Conservation (phyloP, 2,113 vertebrate species). For the Salminus brasiliensis region DNA sequence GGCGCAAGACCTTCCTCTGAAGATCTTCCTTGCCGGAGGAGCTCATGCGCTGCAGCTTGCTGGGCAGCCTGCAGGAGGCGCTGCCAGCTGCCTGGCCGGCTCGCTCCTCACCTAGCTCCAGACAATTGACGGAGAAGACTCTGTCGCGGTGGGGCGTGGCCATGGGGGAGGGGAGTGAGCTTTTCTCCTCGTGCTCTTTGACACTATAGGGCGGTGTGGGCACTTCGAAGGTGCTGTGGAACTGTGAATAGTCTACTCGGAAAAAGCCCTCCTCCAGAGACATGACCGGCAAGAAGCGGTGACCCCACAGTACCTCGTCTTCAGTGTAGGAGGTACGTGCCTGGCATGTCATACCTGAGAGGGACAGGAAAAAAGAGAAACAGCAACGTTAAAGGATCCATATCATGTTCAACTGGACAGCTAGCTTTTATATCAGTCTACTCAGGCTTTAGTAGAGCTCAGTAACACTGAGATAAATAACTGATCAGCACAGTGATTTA, state of each 20-base stretch:
- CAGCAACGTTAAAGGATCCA: not conserved
- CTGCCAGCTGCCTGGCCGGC: constrained; percentile 59
- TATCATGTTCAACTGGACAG: not conserved
- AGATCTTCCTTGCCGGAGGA: constrained; percentile 78
- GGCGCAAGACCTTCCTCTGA: constrained; percentile 76
- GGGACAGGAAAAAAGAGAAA: constrained; percentile 29
- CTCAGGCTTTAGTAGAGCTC: too few relatives aligned
- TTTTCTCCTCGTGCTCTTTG: constrained; percentile 85
- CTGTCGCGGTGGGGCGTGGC: constrained; percentile 75
- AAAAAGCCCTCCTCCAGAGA: constrained; percentile 90
- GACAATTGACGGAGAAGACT: constrained; percentile 78
- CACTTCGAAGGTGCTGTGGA: constrained; percentile 87
- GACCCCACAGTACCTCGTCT: constrained; percentile 90
- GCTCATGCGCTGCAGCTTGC: constrained; percentile 84
- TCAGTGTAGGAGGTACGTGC: constrained; percentile 89
- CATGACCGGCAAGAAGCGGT: constrained; percentile 89
- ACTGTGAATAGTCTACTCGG: constrained; percentile 89
- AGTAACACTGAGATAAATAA: too few relatives aligned
- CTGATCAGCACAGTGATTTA: too few relatives aligned
- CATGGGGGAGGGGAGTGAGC: constrained; percentile 72
- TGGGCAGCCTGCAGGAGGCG: constrained; percentile 73
- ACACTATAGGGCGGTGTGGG: constrained; percentile 85
- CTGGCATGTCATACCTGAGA: constrained; percentile 88
- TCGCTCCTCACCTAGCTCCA: constrained; percentile 67
- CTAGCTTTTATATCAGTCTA: too few relatives aligned